Conservation (phyloP, 2,888 invertebrate genomes). For the Megalurothrips usitatus region DNA sequence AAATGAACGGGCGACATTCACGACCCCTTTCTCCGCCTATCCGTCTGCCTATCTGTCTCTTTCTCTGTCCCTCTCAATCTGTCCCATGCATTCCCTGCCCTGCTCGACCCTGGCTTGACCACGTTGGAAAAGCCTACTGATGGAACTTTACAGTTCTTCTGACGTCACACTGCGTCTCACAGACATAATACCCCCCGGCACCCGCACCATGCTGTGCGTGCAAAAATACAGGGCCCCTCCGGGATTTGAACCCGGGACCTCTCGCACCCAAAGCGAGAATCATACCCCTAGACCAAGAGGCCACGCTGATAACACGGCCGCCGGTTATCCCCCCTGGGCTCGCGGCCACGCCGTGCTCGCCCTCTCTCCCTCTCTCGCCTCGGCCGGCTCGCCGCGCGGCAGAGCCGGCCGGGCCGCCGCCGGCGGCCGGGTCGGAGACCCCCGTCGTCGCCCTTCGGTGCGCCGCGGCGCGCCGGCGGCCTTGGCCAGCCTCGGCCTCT, state of each 20-base stretch:
- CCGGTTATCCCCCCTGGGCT: too few relatives aligned
- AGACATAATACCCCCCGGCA: too few relatives aligned
- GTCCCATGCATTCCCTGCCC: too few relatives aligned
- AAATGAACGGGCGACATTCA: neutral
- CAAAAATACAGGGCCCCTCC: slow-evolving; percentile 43
- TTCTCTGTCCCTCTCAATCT: neutral
- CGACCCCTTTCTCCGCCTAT: neutral
- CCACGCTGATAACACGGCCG: neutral
- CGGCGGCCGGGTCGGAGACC: neutral
- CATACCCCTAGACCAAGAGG: slow-evolving; percentile 38
- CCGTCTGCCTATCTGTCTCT: neutral
- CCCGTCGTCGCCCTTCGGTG: neutral
- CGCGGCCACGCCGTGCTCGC: too few relatives aligned
- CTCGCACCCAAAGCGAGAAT: slow-evolving; percentile 69
- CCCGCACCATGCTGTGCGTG: too few relatives aligned
- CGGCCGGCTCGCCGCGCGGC: neutral
- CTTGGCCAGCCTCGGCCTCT: too few relatives aligned
- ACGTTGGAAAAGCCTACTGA: too few relatives aligned
- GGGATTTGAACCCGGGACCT: slow-evolving; percentile 70
- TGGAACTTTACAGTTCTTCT: too few relatives aligned
- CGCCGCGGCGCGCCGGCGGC: neutral
- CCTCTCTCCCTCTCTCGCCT: neutral
- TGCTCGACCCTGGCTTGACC: too few relatives aligned
- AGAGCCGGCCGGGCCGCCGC: neutral
- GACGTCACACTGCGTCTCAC: too few relatives aligned